A percentile compares a stretch with the other conserved stretches of the same genome.
Conservation (phyloP, 2,888 invertebrate genomes). For the Leptopterna dolabrata region DNA sequence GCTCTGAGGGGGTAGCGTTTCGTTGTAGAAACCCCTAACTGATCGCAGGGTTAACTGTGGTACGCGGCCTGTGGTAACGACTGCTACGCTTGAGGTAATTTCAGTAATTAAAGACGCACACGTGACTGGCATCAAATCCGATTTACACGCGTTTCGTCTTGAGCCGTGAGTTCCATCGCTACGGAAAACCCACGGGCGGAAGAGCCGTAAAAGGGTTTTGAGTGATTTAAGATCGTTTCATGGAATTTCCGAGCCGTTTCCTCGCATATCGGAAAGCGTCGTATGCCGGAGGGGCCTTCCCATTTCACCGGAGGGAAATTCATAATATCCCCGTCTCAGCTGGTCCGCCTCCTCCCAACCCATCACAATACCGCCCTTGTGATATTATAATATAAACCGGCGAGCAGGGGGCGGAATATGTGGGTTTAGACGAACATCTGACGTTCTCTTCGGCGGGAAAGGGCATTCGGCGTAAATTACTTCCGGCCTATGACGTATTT, state of each 20-base stretch:
- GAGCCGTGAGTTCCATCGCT: no score
- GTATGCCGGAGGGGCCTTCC: neutral
- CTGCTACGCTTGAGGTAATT: no score
- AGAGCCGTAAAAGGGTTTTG: neutral
- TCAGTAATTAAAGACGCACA: no score
- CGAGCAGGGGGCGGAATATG: neutral
- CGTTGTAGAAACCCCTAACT: no score
- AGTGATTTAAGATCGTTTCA: conserved; percentile 5
- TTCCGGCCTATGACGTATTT: neutral
- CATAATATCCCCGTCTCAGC: neutral
- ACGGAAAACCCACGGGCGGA: no score
- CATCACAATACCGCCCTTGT: neutral
- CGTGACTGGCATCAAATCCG: no score
- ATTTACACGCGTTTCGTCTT: no score
- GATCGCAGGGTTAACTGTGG: no score
- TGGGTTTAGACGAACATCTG: neutral
- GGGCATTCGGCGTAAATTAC: neutral
- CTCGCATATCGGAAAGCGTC: conserved; percentile 1
- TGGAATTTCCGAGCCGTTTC: neutral
- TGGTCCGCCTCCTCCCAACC: neutral
- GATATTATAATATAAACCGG: neutral
- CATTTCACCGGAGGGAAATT: neutral
- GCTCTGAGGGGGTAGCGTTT: no score
- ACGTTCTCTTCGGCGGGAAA: neutral
- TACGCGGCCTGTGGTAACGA: no score